Evolutionary conservation across 2,113 vertebrate genomes (phyloP), one percentile per base, ranked within the genome.

Genomic region (Tylochromis polylepis): DNA sequence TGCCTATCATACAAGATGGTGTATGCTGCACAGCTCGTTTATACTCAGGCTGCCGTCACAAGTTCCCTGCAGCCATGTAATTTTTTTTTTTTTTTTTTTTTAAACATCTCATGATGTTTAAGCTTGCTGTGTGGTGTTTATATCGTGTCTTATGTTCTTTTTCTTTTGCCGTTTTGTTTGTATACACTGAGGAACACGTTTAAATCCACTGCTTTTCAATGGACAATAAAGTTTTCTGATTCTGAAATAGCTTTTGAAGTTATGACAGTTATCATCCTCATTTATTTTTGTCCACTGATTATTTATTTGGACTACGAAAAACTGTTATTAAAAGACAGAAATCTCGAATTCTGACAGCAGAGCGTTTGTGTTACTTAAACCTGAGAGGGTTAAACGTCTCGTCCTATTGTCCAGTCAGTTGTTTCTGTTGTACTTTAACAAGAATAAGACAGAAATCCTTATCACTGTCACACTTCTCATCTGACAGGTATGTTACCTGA

Each of bases 341-440:
- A 43, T 70, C n/a, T 0, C 8, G 0, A 41, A 43, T 70, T 70
- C 65, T 70, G 65, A 43, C 0, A 70, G 36, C 0, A 70, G 12
- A 70, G n/a, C 15, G 11, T 70, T 24, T 24, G 65, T 43, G 65
- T 41, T 70, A 4, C n/a, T 70, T 70, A 41, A 41, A 43, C 65
- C 36, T 24, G 8, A 43, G 65, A 24, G n/a, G 65, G 41, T 43
- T 43, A 70, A 70, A 70, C 36, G 12, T 24, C 12, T 70, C 4
- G 2, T 0, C 62, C 20, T 70, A 36, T 51, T 51, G 49, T 70
- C 41, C 4, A 41, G 24, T 41, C 62, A 38, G n/a, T 41, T 70
- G 20, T 41, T 70, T 67, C 36, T 41, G 62, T 41, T 67, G 62
- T 36, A 67, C 36, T 70, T 70, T n/a, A 41, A n/a, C n/a, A n/a